phyloP scores from a whole-genome alignment of 2,113 vertebrate species.

The Cynoglossus semilaevis region DNA sequence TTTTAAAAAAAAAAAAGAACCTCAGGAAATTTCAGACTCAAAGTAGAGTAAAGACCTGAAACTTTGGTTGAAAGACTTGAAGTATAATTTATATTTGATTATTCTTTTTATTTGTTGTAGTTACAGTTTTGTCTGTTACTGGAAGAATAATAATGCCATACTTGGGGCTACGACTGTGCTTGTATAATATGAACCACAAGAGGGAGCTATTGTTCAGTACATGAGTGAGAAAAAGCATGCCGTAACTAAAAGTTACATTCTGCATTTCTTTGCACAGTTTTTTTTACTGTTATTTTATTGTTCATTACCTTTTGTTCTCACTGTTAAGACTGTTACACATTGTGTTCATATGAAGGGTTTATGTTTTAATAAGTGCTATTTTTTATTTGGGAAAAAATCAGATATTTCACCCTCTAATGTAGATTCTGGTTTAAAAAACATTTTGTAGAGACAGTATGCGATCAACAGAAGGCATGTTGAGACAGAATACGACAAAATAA shows the following conservation, averaged over 20 bases:
- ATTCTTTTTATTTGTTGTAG: background rate
- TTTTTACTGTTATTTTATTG: constrained; percentile 17
- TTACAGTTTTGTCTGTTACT: background rate
- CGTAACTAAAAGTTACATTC: constrained; percentile 17
- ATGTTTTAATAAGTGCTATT: constrained; percentile 4
- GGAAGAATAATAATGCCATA: background rate
- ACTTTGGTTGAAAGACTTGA: constrained; percentile 14
- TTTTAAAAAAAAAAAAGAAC: constrained; percentile 15
- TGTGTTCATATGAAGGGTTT: constrained; percentile 50
- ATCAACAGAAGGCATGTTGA: too few species aligned
- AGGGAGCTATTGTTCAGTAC: constrained; percentile 51
- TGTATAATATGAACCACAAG: constrained; percentile 52
- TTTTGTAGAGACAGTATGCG: too few species aligned
- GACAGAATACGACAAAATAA: too few species aligned
- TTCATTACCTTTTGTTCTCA: constrained; percentile 1
- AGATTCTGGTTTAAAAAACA: too few species aligned
- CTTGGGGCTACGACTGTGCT: background rate
- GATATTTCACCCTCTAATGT: background rate
- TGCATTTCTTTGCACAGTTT: constrained; percentile 54
- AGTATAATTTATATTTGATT: constrained; percentile 49
- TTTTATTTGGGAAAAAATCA: constrained; percentile 13
- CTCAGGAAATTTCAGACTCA: constrained; percentile 41
- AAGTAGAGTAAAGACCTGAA: constrained; percentile 4
- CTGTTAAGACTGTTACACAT: background rate
- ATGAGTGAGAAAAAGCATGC: constrained; percentile 10